Evolutionary conservation across 2,113 vertebrate genomes (phyloP).

Genomic region (Marcusenius ussheri): DNA sequence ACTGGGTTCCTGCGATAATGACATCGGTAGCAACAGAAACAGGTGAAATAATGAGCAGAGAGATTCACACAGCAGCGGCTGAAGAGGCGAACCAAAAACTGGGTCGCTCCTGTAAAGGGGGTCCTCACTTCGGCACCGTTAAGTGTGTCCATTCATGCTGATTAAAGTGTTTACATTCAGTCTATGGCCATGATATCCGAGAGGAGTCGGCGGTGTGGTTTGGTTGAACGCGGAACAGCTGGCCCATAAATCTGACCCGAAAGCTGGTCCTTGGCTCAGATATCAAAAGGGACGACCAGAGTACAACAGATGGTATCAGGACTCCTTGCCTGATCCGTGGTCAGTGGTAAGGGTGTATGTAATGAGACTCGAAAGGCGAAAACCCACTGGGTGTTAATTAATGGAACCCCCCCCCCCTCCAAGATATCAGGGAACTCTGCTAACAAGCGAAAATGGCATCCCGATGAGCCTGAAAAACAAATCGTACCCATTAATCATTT

Average conservation of each 20-base stretch:
- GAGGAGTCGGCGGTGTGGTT: background rate
- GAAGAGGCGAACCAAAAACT: background rate
- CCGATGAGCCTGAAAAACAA: background rate
- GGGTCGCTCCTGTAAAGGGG: background rate
- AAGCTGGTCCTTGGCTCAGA: background rate
- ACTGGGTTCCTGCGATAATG: too few species aligned
- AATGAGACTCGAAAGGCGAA: background rate
- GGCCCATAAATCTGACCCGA: background rate
- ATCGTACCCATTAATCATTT: background rate
- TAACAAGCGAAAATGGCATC: background rate
- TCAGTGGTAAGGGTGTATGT: background rate
- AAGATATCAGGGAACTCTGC: background rate
- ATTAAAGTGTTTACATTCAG: background rate
- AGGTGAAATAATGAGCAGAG: background rate
- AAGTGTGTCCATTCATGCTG: background rate
- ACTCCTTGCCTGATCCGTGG: background rate
- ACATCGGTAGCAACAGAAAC: background rate
- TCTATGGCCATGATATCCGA: background rate
- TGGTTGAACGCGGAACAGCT: background rate
- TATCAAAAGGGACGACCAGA: background rate
- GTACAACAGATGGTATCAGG: conserved; percentile 6
- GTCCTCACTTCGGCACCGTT: background rate
- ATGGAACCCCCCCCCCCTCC: background rate
- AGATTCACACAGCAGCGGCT: background rate
- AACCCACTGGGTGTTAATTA: background rate